Percentiles rank a stretch among this genome's conserved stretches.
Conservation (phyloP, 2,113 vertebrate species). For the Nesoenas mayeri region DNA sequence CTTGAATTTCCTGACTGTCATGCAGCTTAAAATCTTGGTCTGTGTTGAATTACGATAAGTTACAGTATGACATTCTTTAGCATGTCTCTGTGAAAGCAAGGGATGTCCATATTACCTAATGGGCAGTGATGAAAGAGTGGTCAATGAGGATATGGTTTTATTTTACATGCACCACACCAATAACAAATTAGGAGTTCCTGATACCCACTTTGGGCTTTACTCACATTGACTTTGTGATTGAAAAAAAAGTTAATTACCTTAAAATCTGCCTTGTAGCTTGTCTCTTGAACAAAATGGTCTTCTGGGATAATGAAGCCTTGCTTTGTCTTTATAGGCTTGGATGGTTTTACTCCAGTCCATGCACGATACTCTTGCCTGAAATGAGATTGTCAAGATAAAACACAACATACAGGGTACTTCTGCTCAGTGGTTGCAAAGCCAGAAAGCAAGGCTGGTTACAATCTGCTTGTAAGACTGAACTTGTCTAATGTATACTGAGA, state of each 20-base stretch:
- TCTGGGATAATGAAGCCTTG: constrained; percentile 76
- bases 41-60: not conserved
- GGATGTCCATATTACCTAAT: not conserved
- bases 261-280: constrained; percentile 88
- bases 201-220: not conserved
- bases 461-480: not conserved
- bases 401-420: not conserved
- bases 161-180: accelerated
- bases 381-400: constrained; percentile 23
- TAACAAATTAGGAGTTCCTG: not conserved
- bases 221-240: not conserved
- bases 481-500: not conserved
- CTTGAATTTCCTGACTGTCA: not conserved
- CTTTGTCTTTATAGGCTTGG: constrained; percentile 81
- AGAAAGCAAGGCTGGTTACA: not conserved
- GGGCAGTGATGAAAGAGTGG: not conserved
- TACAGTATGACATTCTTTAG: not conserved
- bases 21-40: not conserved
- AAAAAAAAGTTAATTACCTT: constrained; percentile 67
- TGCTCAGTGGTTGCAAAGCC: not conserved
- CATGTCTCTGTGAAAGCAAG: not conserved
- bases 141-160: not conserved
- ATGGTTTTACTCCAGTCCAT: constrained; percentile 85
- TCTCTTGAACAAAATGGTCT: constrained; percentile 77
- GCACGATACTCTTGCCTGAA: constrained; percentile 89